Conservation (phyloP, 2,888 invertebrate species). For the Chrysodeixis includens region DNA sequence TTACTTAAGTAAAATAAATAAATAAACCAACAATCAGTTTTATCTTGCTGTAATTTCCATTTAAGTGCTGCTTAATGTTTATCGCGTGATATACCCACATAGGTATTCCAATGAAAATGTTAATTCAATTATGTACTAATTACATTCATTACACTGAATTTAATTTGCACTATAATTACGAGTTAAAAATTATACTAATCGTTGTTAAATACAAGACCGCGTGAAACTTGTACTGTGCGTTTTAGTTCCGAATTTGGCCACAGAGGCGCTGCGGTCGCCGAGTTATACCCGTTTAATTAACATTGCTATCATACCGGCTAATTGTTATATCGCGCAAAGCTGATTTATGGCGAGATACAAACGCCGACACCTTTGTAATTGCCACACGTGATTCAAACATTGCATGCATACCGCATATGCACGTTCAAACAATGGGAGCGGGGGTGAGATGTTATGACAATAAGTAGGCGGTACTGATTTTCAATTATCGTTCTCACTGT, state of each 20-base stretch:
- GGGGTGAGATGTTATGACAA: constrained; percentile 61
- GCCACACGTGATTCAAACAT: constrained; percentile 81
- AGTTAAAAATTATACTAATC: constrained; percentile 28
- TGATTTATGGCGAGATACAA: constrained; percentile 87
- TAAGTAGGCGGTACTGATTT: constrained; percentile 62
- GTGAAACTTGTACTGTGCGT: constrained; percentile 31
- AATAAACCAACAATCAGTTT: background rate
- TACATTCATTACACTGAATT: constrained; percentile 52
- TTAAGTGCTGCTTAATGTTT: constrained; percentile 37
- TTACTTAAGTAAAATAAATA: background rate
- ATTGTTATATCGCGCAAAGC: constrained; percentile 89
- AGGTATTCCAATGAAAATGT: constrained; percentile 54
- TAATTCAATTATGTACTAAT: constrained; percentile 61
- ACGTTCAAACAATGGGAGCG: constrained; percentile 70
- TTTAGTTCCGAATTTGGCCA: constrained; percentile 68
- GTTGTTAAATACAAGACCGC: constrained; percentile 25
- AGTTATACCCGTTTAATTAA: constrained; percentile 88
- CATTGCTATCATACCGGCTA: constrained; percentile 89
- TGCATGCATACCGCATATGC: constrained; percentile 68
- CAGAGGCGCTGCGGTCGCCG: constrained; percentile 70
- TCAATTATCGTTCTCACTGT: constrained; percentile 55
- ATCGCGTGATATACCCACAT: constrained; percentile 38
- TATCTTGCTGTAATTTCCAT: constrained; percentile 15
- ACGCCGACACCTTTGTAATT: constrained; percentile 88
- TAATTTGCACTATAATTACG: constrained; percentile 48